Percentiles rank a stretch among this genome's conserved stretches.
Conservation (phyloP, 1,140 invertebrate genomes). For the Hestina assimilis region DNA sequence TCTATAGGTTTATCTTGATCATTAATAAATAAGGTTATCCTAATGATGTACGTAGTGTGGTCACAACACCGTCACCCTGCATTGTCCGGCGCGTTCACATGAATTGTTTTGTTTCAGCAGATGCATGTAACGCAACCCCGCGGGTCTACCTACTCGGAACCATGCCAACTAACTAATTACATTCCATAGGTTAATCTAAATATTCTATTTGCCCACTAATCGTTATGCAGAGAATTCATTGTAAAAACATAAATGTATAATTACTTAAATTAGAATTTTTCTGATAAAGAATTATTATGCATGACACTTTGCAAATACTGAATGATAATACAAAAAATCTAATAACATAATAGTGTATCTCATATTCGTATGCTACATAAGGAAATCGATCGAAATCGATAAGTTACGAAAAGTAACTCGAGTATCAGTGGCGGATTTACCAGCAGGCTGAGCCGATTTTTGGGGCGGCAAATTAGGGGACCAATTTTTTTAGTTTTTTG, state of each 20-base stretch:
- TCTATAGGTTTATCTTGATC: too few species aligned
- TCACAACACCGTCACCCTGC: slow-evolving; percentile 39
- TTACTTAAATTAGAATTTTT: neutral
- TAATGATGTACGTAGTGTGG: slow-evolving; percentile 27
- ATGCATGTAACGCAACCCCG: slow-evolving; percentile 51
- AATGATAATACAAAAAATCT: too few species aligned
- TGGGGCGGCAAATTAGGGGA: too few species aligned
- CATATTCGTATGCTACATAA: too few species aligned
- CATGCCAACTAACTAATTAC: slow-evolving; percentile 54
- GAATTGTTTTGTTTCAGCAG: slow-evolving; percentile 68
- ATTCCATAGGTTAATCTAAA: slow-evolving; percentile 7
- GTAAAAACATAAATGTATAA: neutral
- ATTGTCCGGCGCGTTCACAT: slow-evolving; percentile 62
- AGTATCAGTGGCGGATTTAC: too few species aligned
- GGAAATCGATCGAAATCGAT: too few species aligned
- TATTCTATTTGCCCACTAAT: slow-evolving; percentile 13
- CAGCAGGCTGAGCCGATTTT: too few species aligned
- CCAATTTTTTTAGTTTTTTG: too few species aligned
- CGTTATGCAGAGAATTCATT: neutral
- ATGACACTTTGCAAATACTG: too few species aligned
- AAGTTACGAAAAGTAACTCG: too few species aligned
- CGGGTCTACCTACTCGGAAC: slow-evolving; percentile 63
- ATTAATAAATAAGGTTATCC: slow-evolving; percentile 18
- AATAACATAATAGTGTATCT: too few species aligned
- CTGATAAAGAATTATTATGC: too few species aligned